phyloP scores from a whole-genome alignment of 2,797 vertebrate species.

The Mormyrops boulengeri region DNA sequence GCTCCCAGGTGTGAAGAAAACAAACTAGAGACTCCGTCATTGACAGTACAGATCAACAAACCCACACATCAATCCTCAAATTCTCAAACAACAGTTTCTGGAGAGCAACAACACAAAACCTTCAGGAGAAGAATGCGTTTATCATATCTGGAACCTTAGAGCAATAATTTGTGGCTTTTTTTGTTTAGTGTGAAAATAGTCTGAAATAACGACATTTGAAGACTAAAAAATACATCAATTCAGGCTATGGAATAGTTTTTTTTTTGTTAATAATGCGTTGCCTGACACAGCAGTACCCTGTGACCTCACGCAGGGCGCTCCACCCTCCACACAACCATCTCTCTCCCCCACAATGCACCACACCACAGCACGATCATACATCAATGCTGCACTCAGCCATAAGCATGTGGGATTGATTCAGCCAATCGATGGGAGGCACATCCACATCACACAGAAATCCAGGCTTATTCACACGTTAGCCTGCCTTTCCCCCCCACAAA shows the following conservation, averaged over 20 bases:
- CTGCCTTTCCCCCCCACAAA: not conserved
- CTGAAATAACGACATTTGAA: not conserved
- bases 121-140: not conserved
- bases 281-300: not conserved
- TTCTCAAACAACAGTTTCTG: not conserved
- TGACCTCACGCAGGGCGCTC: not conserved
- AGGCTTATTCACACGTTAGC: not conserved
- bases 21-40: conserved; percentile 9
- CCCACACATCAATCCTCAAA: not conserved
- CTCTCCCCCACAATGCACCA: conserved; percentile 3
- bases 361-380: not conserved
- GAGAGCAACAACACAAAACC: not conserved
- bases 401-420: conserved; percentile 12
- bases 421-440: not conserved
- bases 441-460: conserved; percentile 1
- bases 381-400: not conserved
- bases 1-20: conserved; percentile 12
- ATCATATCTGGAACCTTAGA: not conserved
- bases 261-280: not conserved
- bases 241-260: not conserved
- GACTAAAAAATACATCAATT: not conserved
- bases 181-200: not conserved
- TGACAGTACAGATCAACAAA: not conserved
- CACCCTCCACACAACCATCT: not conserved
- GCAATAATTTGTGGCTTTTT: not conserved